Evolutionary conservation across 1,140 invertebrate genomes (phyloP).

Genomic region (Diploscapter pachys): DNA sequence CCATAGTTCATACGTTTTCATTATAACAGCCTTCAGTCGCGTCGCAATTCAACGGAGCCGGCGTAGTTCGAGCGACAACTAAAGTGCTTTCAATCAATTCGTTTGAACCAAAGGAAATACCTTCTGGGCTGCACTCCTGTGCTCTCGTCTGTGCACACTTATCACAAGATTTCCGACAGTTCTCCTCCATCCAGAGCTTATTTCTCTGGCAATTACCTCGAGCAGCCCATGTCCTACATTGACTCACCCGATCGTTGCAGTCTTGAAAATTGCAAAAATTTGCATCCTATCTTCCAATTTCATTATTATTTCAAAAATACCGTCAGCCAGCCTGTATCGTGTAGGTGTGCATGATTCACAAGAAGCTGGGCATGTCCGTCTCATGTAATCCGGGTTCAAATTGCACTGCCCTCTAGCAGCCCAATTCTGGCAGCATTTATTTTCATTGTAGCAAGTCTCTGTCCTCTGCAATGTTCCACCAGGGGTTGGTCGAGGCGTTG

Average conservation of each 20-base stretch:
- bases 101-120: no score
- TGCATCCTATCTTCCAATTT: neutral
- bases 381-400: neutral
- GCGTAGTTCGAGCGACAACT: no score
- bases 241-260: neutral
- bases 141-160: neutral
- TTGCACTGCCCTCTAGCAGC: constrained; percentile 1
- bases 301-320: neutral
- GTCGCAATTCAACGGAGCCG: no score
- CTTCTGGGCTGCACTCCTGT: neutral
- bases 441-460: neutral
- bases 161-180: neutral
- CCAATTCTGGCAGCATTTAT: neutral
- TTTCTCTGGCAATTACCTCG: neutral
- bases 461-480: neutral
- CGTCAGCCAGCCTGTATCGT: no score
- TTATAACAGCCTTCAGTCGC: no score
- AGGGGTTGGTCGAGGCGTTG: neutral
- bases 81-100: no score
- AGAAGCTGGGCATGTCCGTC: neutral
- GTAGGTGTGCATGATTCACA: neutral
- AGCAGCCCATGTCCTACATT: neutral
- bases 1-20: no score
- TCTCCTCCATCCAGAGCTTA: neutral
- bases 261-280: neutral